Evolutionary conservation across 2,888 invertebrate species (phyloP).

Genomic region (Penaeus monodon): DNA sequence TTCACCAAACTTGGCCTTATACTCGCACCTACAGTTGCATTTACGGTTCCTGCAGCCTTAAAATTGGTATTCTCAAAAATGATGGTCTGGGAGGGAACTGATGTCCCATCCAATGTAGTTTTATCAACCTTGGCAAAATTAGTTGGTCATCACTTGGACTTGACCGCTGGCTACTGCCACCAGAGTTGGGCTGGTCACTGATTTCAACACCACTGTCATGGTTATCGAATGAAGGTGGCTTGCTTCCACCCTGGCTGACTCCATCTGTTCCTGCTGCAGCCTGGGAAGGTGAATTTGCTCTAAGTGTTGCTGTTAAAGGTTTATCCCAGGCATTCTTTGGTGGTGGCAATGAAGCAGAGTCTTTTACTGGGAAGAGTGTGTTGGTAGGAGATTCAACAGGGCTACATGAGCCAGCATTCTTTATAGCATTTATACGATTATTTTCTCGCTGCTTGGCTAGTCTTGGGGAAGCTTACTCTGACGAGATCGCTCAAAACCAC

Average conservation of each 20-base stretch:
- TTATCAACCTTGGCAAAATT: constrained; percentile 71
- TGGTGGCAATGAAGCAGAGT: constrained; percentile 73
- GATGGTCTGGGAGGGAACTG: constrained; percentile 72
- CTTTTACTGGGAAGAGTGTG: constrained; percentile 67
- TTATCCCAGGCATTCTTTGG: constrained; percentile 88
- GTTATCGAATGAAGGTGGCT: constrained; percentile 55
- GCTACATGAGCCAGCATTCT: constrained; percentile 48
- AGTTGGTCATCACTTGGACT: constrained; percentile 70
- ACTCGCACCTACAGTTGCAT: constrained; percentile 70
- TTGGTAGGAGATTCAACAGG: constrained; percentile 52
- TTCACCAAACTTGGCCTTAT: constrained; percentile 72
- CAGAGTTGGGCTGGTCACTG: constrained; percentile 66
- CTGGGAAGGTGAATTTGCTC: constrained; percentile 73
- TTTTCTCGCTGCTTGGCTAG: constrained; percentile 81
- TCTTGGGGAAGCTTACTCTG: constrained; percentile 81
- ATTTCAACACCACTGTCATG: constrained; percentile 59
- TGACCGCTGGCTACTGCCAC: constrained; percentile 75
- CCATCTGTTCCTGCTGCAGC: constrained; percentile 71
- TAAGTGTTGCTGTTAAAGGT: constrained; percentile 80
- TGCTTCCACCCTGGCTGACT: constrained; percentile 69
- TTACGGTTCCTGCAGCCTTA: constrained; percentile 76
- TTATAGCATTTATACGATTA: constrained; percentile 53
- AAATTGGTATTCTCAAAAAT: constrained; percentile 94
- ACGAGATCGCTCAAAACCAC: constrained; percentile 69
- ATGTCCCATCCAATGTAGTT: constrained; percentile 78